A percentile compares a stretch with the other conserved stretches of the same genome.
These are phyloP conservation scores for Lepidochitona cinerea DNA, from an alignment of 2,888 invertebrate genomes.

Conservation along the genomic window DNA sequence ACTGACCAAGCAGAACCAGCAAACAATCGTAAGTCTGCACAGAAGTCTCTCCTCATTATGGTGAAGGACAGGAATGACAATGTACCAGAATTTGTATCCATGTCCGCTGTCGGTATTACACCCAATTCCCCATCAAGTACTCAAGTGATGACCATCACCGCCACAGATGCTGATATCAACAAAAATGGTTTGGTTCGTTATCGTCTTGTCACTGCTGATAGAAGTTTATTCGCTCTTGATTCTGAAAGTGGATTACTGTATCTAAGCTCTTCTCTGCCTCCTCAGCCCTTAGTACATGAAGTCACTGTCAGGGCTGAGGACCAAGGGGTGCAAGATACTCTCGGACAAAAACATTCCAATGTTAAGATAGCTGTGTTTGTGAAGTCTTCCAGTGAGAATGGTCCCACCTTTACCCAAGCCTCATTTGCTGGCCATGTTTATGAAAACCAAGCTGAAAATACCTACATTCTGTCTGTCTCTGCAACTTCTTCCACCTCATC, in stretches of 20 bases:
- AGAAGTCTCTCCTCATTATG: slow-evolving; percentile 88
- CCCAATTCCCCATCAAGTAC: slow-evolving; percentile 71
- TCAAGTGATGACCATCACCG: slow-evolving; percentile 84
- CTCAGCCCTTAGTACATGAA: slow-evolving; percentile 31
- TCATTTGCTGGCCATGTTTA: slow-evolving; percentile 82
- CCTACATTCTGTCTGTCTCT: slow-evolving; percentile 84
- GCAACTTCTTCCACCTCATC: slow-evolving; percentile 38
- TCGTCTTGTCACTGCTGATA: slow-evolving; percentile 72
- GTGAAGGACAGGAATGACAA: slow-evolving; percentile 94
- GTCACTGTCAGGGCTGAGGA: slow-evolving; percentile 46
- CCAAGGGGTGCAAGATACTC: slow-evolving; percentile 29
- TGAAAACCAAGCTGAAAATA: slow-evolving; percentile 91
- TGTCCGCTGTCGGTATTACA: slow-evolving; percentile 81
- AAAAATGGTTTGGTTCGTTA: slow-evolving; percentile 94
- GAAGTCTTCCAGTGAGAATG: slow-evolving; percentile 15
- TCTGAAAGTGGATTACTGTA: slow-evolving; percentile 4
- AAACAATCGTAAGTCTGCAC: slow-evolving; percentile 83
- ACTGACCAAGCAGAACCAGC: slow-evolving; percentile 88
- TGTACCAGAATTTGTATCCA: slow-evolving; percentile 87
- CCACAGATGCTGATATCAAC: slow-evolving; percentile 90
- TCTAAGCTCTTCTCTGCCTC: slow-evolving; percentile 23
- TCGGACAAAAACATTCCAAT: slow-evolving; percentile 21
- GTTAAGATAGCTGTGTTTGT: slow-evolving; percentile 39
- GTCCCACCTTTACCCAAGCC: slow-evolving; percentile 41
- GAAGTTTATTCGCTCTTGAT: slow-evolving; percentile 11